Conservation (phyloP, 2,888 invertebrate species). For the Imbricaverruca yamaguchii region DNA sequence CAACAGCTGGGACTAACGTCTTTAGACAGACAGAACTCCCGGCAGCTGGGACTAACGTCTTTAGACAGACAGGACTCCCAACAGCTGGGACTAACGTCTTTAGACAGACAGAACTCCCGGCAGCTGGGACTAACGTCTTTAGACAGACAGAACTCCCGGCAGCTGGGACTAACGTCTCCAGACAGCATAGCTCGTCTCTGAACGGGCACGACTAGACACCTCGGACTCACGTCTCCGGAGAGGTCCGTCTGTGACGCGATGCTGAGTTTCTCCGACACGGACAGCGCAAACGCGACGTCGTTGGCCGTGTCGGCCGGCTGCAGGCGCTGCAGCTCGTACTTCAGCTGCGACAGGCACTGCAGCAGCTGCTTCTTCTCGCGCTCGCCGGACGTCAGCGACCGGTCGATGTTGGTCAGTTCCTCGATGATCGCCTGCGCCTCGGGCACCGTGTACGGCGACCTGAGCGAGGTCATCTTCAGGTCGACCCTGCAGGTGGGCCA, state of each 20-base stretch:
- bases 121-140: too few relatives aligned
- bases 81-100: too few relatives aligned
- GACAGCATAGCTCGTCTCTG: too few relatives aligned
- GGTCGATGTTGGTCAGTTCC: conserved; percentile 85
- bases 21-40: too few relatives aligned
- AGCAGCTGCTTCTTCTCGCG: conserved; percentile 89
- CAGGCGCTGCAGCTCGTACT: conserved; percentile 58
- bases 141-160: too few relatives aligned
- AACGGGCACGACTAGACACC: too few relatives aligned
- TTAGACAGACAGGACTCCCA: too few relatives aligned
- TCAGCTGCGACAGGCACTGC: conserved; percentile 85
- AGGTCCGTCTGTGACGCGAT: conserved; percentile 94
- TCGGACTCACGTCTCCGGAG: conserved; percentile 61
- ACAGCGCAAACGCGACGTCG: conserved; percentile 68
- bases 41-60: too few relatives aligned
- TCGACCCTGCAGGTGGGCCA: conserved; percentile 43
- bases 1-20: too few relatives aligned
- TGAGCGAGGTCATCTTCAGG: conserved; percentile 70
- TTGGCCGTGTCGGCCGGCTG: conserved; percentile 48
- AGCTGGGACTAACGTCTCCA: too few relatives aligned
- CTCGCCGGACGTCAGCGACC: conserved; percentile 80
- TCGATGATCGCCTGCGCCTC: conserved; percentile 95
- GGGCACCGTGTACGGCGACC: conserved; percentile 64
- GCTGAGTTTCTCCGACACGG: conserved; percentile 79
- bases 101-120: too few relatives aligned